A percentile compares a stretch with the other conserved stretches of the same genome.
Conservation (phyloP, 2,797 vertebrate species). For the Halcyon leucocephala region DNA sequence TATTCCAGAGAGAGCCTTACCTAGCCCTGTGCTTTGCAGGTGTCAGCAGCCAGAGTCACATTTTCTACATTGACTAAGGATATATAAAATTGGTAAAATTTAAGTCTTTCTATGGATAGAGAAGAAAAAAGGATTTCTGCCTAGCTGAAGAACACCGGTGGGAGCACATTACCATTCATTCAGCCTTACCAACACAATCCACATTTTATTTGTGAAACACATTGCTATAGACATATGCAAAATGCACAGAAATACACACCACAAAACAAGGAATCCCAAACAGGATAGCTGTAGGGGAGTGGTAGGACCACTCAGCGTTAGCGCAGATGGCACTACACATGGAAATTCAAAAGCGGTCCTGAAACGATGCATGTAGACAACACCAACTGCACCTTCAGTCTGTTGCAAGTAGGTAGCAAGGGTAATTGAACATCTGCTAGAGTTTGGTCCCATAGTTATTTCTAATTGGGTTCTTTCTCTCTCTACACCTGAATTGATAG, state of each 20-base stretch:
- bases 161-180: neutral
- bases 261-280: neutral
- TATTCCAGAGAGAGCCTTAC: neutral
- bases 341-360: slow-evolving; percentile 13
- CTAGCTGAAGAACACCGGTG: neutral
- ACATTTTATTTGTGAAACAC: neutral
- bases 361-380: neutral
- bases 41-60: neutral
- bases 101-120: neutral
- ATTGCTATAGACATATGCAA: neutral
- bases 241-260: neutral
- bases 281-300: neutral
- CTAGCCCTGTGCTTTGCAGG: neutral
- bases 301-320: neutral
- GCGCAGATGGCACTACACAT: neutral
- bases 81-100: neutral
- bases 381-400: slow-evolving; percentile 46
- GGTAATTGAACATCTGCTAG: slow-evolving; percentile 65
- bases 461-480: slow-evolving; percentile 60
- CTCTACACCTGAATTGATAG: slow-evolving; percentile 58
- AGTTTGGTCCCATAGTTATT: slow-evolving; percentile 49
- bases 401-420: slow-evolving; percentile 24
- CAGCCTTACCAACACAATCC: neutral
- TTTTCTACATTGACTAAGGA: fast-evolving
- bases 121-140: neutral